These are phyloP conservation scores for Poecile montanus DNA, from an alignment of 2,797 vertebrate genomes.

Conservation along the genomic window DNA sequence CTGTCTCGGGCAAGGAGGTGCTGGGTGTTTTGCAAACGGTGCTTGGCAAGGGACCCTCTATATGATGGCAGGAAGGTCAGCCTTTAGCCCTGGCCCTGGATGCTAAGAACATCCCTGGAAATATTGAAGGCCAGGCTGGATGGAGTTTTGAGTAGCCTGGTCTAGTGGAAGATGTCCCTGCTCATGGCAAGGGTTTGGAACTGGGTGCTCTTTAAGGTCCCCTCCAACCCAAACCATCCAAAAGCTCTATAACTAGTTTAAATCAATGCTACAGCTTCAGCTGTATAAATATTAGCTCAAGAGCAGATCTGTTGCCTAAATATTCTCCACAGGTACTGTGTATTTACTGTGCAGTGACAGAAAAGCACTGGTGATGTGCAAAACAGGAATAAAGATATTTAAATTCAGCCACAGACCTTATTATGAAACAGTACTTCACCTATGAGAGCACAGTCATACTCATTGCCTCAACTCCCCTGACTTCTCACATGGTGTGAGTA, in stretches of 20 bases:
- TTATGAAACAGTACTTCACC: not conserved
- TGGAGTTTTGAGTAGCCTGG: not conserved
- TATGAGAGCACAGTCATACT: accelerated
- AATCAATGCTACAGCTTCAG: not conserved
- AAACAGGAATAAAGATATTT: not conserved
- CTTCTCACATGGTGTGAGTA: not conserved
- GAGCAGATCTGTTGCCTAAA: not conserved
- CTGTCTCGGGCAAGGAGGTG: not conserved
- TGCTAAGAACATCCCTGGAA: not conserved
- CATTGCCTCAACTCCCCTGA: not conserved
- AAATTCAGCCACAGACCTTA: not conserved
- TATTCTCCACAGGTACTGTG: not conserved
- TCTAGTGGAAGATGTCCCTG: not conserved
- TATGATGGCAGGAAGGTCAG: not conserved
- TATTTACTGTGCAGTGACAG: not conserved
- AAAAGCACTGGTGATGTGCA: not conserved
- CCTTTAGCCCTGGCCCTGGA: not conserved
- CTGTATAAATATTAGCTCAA: not conserved
- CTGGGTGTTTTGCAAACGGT: not conserved
- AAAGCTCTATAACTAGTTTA: not conserved
- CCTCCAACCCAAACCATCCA: not conserved
- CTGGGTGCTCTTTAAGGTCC: not conserved
- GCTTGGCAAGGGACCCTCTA: not conserved
- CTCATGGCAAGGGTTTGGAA: not conserved
- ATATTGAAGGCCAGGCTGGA: not conserved